These are phyloP conservation scores for Episyrphus balteatus DNA, from an alignment of 1,140 invertebrate genomes.

Conservation along the genomic window DNA sequence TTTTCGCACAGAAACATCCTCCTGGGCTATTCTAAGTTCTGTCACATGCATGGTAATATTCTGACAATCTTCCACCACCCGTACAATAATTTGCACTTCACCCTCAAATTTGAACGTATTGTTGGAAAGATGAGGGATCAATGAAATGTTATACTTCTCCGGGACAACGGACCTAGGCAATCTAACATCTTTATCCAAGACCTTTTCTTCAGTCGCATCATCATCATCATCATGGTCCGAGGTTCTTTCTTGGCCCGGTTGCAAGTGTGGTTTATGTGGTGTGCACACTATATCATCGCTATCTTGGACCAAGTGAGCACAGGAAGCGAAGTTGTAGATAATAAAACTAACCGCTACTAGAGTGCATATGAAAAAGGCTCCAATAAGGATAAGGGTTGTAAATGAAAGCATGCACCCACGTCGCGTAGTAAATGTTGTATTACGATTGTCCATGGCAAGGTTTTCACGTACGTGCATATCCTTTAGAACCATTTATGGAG, in stretches of 20 bases:
- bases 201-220: conserved; percentile 10
- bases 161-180: conserved; percentile 54
- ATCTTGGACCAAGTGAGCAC: conserved; percentile 37
- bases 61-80: conserved; percentile 50
- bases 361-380: conserved; percentile 26
- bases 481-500: too few species aligned
- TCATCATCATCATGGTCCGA: conserved; percentile 21
- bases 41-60: conserved; percentile 67
- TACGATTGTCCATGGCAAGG: too few species aligned
- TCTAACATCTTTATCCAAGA: conserved; percentile 45
- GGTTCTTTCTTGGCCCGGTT: conserved; percentile 23
- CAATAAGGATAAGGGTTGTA: conserved; percentile 22
- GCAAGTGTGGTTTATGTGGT: conserved; percentile 36
- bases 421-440: neutral
- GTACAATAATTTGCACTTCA: conserved; percentile 54
- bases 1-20: conserved; percentile 37
- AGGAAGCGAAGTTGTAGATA: conserved; percentile 57
- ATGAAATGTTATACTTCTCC: conserved; percentile 52
- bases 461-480: too few species aligned
- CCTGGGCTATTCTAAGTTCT: conserved; percentile 50
- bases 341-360: conserved; percentile 46
- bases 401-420: conserved; percentile 15
- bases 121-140: conserved; percentile 58
- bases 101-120: conserved; percentile 69
- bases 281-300: conserved; percentile 29